These are phyloP conservation scores for Trematomus bernacchii DNA, from an alignment of 2,797 vertebrate genomes.

Conservation along the genomic window DNA sequence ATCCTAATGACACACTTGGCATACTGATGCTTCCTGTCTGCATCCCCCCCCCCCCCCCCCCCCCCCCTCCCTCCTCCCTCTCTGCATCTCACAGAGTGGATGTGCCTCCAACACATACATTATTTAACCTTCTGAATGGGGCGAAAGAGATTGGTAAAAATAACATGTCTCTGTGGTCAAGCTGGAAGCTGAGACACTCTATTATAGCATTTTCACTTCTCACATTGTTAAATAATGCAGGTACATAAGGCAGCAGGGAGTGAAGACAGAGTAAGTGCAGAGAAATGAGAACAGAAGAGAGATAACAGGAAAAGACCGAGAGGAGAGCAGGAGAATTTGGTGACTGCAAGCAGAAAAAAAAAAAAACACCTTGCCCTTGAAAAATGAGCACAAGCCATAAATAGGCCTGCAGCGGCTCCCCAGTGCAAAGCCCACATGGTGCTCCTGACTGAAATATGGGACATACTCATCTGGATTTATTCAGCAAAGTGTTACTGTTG, in stretches of 20 bases:
- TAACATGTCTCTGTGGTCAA: slow-evolving; percentile 72
- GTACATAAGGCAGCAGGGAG: slow-evolving; percentile 67
- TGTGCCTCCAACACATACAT: slow-evolving; percentile 70
- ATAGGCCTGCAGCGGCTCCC: slow-evolving; percentile 59
- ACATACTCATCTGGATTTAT: slow-evolving; percentile 21
- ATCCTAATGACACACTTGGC: slow-evolving; percentile 73
- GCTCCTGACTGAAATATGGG: slow-evolving; percentile 35
- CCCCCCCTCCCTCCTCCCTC: background rate
- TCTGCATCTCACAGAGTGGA: slow-evolving; percentile 43
- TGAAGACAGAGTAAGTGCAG: slow-evolving; percentile 31
- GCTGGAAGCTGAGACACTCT: slow-evolving; percentile 68
- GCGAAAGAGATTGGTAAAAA: slow-evolving; percentile 72
- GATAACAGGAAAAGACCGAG: slow-evolving; percentile 37
- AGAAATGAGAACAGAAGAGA: slow-evolving; percentile 40
- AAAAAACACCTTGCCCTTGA: slow-evolving; percentile 74
- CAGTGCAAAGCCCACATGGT: slow-evolving; percentile 49
- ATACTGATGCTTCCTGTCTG: slow-evolving; percentile 76
- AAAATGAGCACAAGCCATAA: slow-evolving; percentile 75
- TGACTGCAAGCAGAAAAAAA: slow-evolving; percentile 29
- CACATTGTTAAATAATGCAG: slow-evolving; percentile 84
- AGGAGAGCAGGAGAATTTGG: slow-evolving; percentile 35
- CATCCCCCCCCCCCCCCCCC: slow-evolving; percentile 27
- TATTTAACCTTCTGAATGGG: slow-evolving; percentile 74
- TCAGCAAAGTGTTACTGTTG: slow-evolving; percentile 1
- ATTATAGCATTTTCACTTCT: slow-evolving; percentile 69